A percentile compares a stretch with the other conserved stretches of the same genome.
These are phyloP conservation scores for Eilema sororculum DNA, from an alignment of 2,888 invertebrate genomes.

Conservation along the genomic window DNA sequence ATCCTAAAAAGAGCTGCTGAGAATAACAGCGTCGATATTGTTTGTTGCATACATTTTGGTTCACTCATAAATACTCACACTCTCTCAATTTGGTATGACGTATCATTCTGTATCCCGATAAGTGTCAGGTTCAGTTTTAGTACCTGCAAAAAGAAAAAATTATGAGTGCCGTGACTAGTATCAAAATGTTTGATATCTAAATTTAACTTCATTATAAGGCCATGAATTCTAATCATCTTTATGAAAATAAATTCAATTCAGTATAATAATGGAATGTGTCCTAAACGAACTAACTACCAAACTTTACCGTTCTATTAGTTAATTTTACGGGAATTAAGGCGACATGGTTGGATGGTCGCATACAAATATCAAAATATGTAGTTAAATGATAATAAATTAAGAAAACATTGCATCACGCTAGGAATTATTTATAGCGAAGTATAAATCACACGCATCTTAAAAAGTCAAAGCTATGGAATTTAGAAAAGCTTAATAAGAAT, in stretches of 20 bases:
- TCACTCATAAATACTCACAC: conserved; percentile 57
- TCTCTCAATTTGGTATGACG: conserved; percentile 51
- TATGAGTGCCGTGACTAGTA: conserved; percentile 26
- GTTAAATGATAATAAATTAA: conserved; percentile 28
- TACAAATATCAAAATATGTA: not conserved
- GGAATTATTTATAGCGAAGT: conserved; percentile 29
- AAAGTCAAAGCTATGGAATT: conserved; percentile 41
- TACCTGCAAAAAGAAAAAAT: conserved; percentile 71
- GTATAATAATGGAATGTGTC: not conserved
- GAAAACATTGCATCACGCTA: not conserved
- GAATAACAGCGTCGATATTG: too few relatives aligned
- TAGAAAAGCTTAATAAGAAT: conserved; percentile 31
- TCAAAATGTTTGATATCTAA: not conserved
- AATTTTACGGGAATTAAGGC: not conserved
- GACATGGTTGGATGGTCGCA: not conserved
- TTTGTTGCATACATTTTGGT: conserved; percentile 38
- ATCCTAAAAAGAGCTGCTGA: too few relatives aligned
- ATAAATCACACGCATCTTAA: conserved; percentile 39
- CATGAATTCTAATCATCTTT: not conserved
- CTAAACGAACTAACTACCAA: not conserved
- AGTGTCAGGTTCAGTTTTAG: conserved; percentile 59
- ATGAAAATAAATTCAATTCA: not conserved
- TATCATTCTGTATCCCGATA: conserved; percentile 45
- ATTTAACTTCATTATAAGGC: not conserved
- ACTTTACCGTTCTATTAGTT: not conserved